Evolutionary conservation across 2,113 vertebrate species (phyloP), one percentile per base, ranked within the genome.

Genomic region (Periophthalmodon schlosseri): DNA sequence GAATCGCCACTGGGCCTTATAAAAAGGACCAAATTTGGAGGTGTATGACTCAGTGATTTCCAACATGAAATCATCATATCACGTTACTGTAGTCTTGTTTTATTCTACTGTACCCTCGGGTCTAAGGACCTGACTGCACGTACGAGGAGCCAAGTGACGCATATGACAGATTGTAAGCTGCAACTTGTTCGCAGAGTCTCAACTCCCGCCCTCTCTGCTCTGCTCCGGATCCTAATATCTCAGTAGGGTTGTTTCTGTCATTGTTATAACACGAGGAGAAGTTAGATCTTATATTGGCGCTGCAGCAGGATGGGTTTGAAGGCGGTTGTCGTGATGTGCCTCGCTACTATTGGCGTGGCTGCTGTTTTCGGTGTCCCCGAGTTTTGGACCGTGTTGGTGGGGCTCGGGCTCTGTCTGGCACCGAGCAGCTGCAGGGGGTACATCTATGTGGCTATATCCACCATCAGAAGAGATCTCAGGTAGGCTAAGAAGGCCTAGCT

Each of bases 381-480:
- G 78, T 52, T 82, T 47, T 82, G 70, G 69, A 76, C 78, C 52
- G 44, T 95, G 39, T 72, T 95, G 8, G 92, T 89, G 0, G 89
- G 90, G 0, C 66, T 96, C 56, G 92, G 90, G 1, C 52, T 96
- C 16, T 93, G 88, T 75, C 57, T 95, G 60, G 87, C 88, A 56
- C 75, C 86, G 68, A 92, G 91, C 4, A 91, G 92, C 3, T 75
- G 78, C 57, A 95, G 95, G 95, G 91, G 84, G 74, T 95, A 94
- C 74, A 75, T 96, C 77, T 83, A 90, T 58, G 90, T 96, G 36
- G 81, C 93, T 67, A 71, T 87, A 20, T 66, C 84, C 82, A 97
- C 96, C 18, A 81, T 94, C 16, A 92, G 89, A 73, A 89, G 96
- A 84, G 96, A 96, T 74, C 71, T 96, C 9, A 86, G 89, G 96